Percentiles rank a stretch among this genome's conserved stretches.
Evolutionary conservation across 2,113 vertebrate genomes (phyloP).

Genomic region (Chaetodon trifascialis): DNA sequence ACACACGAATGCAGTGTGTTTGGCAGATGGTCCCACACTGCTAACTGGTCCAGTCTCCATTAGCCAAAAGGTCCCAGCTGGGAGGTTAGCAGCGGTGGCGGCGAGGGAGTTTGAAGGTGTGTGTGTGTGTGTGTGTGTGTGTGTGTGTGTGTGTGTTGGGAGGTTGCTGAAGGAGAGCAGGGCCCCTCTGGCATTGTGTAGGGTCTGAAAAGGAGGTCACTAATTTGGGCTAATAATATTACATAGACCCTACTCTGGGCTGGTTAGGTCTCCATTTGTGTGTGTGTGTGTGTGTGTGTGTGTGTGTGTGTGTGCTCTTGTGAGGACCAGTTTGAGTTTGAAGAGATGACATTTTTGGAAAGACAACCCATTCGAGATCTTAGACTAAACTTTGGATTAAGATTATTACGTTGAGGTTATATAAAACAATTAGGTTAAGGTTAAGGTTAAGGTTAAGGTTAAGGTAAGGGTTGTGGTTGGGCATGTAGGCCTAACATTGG

Average conservation of each 20-base stretch:
- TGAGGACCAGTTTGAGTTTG: neutral
- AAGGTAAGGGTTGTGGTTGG: too few relatives aligned
- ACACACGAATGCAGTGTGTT: constrained; percentile 6
- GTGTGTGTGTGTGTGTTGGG: constrained; percentile 32
- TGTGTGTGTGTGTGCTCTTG: constrained; percentile 10
- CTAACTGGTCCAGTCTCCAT: constrained; percentile 32
- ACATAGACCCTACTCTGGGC: constrained; percentile 53
- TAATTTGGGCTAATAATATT: constrained; percentile 78
- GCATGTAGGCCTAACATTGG: too few relatives aligned
- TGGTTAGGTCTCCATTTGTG: constrained; percentile 36
- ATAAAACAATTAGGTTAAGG: too few relatives aligned
- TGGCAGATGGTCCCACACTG: constrained; percentile 1
- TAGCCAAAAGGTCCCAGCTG: constrained; percentile 67
- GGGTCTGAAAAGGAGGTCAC: constrained; percentile 72
- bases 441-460: too few relatives aligned
- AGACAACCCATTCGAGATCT: neutral
- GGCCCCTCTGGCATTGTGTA: constrained; percentile 73
- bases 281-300: constrained; percentile 14
- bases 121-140: constrained; percentile 27
- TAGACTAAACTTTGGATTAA: too few relatives aligned
- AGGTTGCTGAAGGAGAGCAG: constrained; percentile 24
- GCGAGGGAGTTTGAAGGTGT: neutral
- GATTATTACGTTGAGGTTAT: neutral
- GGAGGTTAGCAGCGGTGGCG: constrained; percentile 12
- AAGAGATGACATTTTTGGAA: neutral